Base-by-base conservation (phyloP, 2,888 invertebrate species). In the Dichetophora obliterata region DNA sequence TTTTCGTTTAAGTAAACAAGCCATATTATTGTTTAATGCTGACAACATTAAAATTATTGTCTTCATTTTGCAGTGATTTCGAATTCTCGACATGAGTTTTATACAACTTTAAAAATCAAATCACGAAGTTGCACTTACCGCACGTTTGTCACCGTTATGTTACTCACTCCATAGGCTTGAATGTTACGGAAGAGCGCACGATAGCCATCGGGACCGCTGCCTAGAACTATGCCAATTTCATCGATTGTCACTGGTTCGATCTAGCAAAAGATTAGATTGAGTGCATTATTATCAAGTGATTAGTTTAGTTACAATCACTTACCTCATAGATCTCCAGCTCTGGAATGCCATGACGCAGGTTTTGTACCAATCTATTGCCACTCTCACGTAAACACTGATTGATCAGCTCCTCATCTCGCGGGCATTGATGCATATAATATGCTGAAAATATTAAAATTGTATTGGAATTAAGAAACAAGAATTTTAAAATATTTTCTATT, bases 231-330 rank as follows among this genome's bases (percentile, higher is more conserved):
- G 50, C 95, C 93, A 77, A 96, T 92, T 88, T 96, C 95, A 86
- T 96, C 95, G 76, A 96, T 93, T n/a, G 94, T 89, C 76, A 95
- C 93, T 0, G 95, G 95, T 84, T 95, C 95, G 4, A 95, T 93
- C 92, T 92, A 89, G 2, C 5, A 9, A 31, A 11, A 5, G 37
- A 37, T 37, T 37, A 3, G 19, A 5, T 9, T 52, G 3, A 5
- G 57, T 57, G 5, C 2, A 24, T 57, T 22, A 57, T 57, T 57
- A 24, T 22, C 11, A 22, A 57, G 11, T 57, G 11, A 6, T 22
- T 22, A 4, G 22, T 57, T 75, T 8, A 37, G 37, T 59, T 11
- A 24, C 14, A 3, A 22, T 4, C 65, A 78, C 78, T 82, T 86
- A 92, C 92, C 90, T 93, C 92, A 83, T 91, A 91, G 66, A 94